A percentile compares a stretch with the other conserved stretches of the same genome.
Conservation (phyloP, 2,113 vertebrate species). For the Uropsilus gracilis region DNA sequence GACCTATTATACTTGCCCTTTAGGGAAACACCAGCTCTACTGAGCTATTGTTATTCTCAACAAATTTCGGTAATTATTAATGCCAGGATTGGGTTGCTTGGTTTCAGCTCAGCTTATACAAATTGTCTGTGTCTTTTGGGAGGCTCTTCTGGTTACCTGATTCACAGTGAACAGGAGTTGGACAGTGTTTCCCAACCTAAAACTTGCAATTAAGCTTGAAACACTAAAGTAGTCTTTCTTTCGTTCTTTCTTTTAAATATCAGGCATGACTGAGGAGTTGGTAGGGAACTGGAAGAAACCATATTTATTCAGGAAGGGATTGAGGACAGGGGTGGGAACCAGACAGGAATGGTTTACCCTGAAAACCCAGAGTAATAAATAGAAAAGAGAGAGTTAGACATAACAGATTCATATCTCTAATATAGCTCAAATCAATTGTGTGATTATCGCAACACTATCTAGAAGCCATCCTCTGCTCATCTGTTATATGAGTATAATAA, state of each 20-base stretch:
- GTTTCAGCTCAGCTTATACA: constrained; percentile 15
- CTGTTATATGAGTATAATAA: background rate
- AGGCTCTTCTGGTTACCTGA: background rate
- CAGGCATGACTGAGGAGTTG: background rate
- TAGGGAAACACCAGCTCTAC: constrained; percentile 53
- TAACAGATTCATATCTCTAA: background rate
- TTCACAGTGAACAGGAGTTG: background rate
- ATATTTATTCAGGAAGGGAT: background rate
- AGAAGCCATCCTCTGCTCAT: background rate
- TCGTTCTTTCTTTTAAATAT: background rate
- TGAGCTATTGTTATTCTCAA: constrained; percentile 55
- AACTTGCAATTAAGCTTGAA: background rate
- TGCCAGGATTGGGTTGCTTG: background rate
- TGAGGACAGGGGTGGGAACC: background rate
- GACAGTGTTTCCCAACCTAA: background rate
- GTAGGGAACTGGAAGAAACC: background rate
- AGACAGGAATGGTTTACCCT: background rate
- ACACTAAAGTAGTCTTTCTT: too few species aligned
- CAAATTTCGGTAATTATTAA: constrained; percentile 58
- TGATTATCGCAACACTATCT: background rate
- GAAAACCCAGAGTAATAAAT: background rate
- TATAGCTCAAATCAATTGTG: background rate
- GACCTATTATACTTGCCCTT: constrained; percentile 55
- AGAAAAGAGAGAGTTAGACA: background rate
- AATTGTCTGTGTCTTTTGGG: background rate